Base-by-base conservation (phyloP, 1,140 invertebrate genomes). In the Panagrolaimus sp. region DNA sequence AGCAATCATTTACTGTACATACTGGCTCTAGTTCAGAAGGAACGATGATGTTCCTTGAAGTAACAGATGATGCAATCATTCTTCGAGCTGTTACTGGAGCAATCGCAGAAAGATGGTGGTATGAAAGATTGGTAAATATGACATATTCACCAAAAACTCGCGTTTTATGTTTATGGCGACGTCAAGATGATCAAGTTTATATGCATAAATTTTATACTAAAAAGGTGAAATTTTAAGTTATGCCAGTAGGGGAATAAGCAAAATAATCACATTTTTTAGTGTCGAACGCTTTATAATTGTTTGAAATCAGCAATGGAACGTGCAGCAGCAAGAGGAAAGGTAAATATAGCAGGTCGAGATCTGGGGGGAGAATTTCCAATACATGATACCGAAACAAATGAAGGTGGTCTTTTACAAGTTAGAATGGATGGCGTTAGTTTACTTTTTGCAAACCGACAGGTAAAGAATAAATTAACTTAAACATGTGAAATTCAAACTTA, bases 301-400 rank as follows among this genome's bases (percentile, higher is more conserved):
- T 96, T 98, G 76, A 98, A 98, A 86, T 92, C 96, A 78, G 91
- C 94, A 7, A 98, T 98, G 93, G 95, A 98, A 85, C 89, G 92
- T 73, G 93, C 94, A 51, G 93, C 92, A 7, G 88, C 89, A 76
- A 84, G 91, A 84, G 87, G 92, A 83, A 86, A 91, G 86, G 78
- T 83, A 1, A 73, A 70, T 27, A 74, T 82, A 44, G 71, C 80
- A 25, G 72, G 82, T 80, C 51, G 95, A 97, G 77, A 82, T 84
- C 87, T 98, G 14, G 95, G 96, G 14, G 96, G 96, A 4, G 96
- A 98, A 86, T 99, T 98, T 86, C 94, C 95, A 0, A 91, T 99
- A 25, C 92, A 96, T 83, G 95, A 99, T 84, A 90, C 97, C 87
- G 90, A 89, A 78, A 92, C 92, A 2, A 93, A 93, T 27, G 92